phyloP scores from a whole-genome alignment of 2,888 invertebrate genomes.

The Agrotis exclamationis region DNA sequence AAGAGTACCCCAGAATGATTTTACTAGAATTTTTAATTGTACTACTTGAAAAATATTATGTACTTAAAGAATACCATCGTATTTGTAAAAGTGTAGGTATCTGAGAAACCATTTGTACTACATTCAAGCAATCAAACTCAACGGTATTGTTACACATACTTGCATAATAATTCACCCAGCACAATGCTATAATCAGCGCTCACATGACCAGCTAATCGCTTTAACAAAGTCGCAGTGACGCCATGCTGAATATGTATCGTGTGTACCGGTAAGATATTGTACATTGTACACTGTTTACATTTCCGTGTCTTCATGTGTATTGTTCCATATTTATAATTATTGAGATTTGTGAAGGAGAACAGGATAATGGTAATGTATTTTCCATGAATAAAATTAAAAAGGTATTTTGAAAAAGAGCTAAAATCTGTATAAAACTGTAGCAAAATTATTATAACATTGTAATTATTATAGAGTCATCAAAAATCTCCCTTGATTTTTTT shows the following conservation, averaged over 20 bases:
- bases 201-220: conserved; percentile 50
- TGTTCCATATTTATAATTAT: conserved; percentile 30
- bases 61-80: no score
- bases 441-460: no score
- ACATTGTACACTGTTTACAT: conserved; percentile 26
- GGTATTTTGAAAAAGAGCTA: not conserved
- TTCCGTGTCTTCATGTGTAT: conserved; percentile 31
- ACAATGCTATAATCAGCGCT: conserved; percentile 49
- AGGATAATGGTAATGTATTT: not conserved
- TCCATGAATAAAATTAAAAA: not conserved
- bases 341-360: conserved; percentile 7
- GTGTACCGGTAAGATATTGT: conserved; percentile 45
- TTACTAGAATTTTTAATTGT: not conserved
- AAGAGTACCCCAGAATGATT: not conserved
- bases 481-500: no score
- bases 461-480: no score
- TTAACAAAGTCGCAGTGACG: conserved; percentile 53
- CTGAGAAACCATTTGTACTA: not conserved
- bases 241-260: conserved; percentile 11
- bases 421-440: not conserved
- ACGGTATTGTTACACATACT: conserved; percentile 43
- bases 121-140: conserved; percentile 21
- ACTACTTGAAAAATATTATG: no score
- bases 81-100: not conserved
- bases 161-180: conserved; percentile 51